phyloP scores from a whole-genome alignment of 2,888 invertebrate species.

The Macrosoma leucophasiata region DNA sequence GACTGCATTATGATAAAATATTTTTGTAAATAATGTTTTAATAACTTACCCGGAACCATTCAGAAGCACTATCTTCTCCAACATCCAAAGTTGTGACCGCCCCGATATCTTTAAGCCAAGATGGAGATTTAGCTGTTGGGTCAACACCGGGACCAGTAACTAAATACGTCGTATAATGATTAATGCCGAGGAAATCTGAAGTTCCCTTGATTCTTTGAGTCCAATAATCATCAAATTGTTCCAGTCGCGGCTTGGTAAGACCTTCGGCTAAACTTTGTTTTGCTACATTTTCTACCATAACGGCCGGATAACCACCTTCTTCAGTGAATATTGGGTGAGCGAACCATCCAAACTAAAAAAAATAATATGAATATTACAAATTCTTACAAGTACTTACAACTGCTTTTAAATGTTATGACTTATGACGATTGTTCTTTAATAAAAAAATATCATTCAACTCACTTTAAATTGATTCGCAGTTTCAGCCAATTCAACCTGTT shows the following conservation, averaged over 20 bases:
- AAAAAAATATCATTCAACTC: slow-evolving; percentile 13
- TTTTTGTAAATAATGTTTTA: slow-evolving; percentile 1
- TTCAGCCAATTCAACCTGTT: slow-evolving; percentile 63
- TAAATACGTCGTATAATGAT: slow-evolving; percentile 68
- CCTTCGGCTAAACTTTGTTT: slow-evolving; percentile 60
- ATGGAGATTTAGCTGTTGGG: slow-evolving; percentile 58
- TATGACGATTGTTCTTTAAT: too few species aligned
- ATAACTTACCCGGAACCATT: slow-evolving; percentile 59
- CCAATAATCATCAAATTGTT: slow-evolving; percentile 66
- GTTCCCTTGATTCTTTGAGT: slow-evolving; percentile 63
- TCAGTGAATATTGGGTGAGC: slow-evolving; percentile 70
- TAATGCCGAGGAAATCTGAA: slow-evolving; percentile 68
- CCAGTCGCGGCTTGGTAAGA: slow-evolving; percentile 51
- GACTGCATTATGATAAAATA: too few species aligned
- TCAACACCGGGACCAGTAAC: slow-evolving; percentile 60
- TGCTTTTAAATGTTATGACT: too few species aligned
- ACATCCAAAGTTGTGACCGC: slow-evolving; percentile 62
- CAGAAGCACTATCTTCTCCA: slow-evolving; percentile 64
- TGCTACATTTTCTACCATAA: slow-evolving; percentile 63
- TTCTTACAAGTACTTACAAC: too few species aligned
- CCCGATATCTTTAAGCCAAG: slow-evolving; percentile 69
- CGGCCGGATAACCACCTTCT: slow-evolving; percentile 66
- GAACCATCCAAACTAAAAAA: slow-evolving; percentile 69
- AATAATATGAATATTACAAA: too few species aligned
- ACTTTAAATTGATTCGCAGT: slow-evolving; percentile 71